A percentile compares a stretch with the other conserved stretches of the same genome.
phyloP scores from a whole-genome alignment of 2,797 vertebrate genomes.

The Balearica regulorum region DNA sequence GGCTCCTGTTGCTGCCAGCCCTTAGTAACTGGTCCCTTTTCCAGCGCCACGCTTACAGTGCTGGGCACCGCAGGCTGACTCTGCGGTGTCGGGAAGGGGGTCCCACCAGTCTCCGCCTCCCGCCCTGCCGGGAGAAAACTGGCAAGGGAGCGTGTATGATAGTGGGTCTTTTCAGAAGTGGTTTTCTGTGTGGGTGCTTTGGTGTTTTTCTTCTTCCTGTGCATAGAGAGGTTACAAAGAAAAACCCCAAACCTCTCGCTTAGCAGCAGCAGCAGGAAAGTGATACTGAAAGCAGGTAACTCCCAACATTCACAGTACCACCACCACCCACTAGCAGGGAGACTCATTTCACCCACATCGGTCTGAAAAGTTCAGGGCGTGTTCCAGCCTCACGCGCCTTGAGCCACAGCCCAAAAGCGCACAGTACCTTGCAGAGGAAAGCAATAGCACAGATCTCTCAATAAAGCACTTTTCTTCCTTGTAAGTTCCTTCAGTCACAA shows the following conservation, averaged over 20 bases:
- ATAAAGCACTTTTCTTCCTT: neutral
- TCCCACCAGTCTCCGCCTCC: neutral
- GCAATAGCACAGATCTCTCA: neutral
- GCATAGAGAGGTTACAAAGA: neutral
- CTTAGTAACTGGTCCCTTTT: neutral
- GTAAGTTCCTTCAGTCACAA: neutral
- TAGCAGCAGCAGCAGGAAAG: neutral
- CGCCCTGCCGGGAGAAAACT: neutral
- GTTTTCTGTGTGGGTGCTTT: neutral
- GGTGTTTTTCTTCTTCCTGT: neutral
- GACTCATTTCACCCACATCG: accelerated
- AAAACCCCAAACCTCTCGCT: neutral
- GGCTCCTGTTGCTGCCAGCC: neutral
- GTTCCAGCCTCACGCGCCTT: too few relatives aligned
- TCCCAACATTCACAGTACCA: neutral
- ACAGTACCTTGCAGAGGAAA: neutral
- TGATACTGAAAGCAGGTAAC: neutral
- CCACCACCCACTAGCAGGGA: accelerated
- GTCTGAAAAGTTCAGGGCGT: neutral
- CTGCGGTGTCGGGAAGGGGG: too few relatives aligned
- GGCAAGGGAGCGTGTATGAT: accelerated
- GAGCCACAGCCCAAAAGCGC: neutral
- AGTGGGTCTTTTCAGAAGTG: neutral
- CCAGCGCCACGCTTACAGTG: accelerated
- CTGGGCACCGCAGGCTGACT: neutral